phyloP scores from a whole-genome alignment of 2,797 vertebrate genomes.

The Channa striata region DNA sequence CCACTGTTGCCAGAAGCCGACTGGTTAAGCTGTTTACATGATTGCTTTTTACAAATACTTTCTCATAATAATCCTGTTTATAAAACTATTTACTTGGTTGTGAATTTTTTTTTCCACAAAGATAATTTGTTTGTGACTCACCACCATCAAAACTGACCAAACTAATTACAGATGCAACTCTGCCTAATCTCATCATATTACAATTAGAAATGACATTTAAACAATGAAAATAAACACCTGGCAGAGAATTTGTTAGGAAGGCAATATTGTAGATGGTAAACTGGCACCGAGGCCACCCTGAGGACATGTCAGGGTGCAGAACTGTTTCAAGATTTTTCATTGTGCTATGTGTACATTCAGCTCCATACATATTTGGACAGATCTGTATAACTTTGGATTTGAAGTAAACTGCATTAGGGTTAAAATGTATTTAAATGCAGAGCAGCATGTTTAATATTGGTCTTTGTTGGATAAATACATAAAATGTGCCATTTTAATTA shows the following conservation, averaged over 20 bases:
- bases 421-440: no score
- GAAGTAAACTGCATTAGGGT: no score
- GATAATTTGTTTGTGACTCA: conserved; percentile 20
- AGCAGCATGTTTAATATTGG: no score
- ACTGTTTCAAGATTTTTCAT: conserved; percentile 12
- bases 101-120: conserved; percentile 21
- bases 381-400: no score
- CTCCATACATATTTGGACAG: no score
- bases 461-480: no score
- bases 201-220: conserved; percentile 34
- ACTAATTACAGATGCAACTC: conserved; percentile 30
- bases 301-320: background rate
- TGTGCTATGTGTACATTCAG: background rate
- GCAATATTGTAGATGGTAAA: background rate
- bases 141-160: conserved; percentile 27
- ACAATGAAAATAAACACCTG: conserved; percentile 14
- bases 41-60: conserved; percentile 24
- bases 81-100: conserved; percentile 13
- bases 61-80: conserved; percentile 22
- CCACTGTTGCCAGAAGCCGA: conserved; percentile 2
- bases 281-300: background rate
- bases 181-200: conserved; percentile 12
- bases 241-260: conserved; percentile 7
- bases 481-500: no score
- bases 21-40: conserved; percentile 24